Evolutionary conservation across 2,888 invertebrate genomes (phyloP), one percentile per base, ranked within the genome.

Genomic region (Sinentomon sp.): DNA sequence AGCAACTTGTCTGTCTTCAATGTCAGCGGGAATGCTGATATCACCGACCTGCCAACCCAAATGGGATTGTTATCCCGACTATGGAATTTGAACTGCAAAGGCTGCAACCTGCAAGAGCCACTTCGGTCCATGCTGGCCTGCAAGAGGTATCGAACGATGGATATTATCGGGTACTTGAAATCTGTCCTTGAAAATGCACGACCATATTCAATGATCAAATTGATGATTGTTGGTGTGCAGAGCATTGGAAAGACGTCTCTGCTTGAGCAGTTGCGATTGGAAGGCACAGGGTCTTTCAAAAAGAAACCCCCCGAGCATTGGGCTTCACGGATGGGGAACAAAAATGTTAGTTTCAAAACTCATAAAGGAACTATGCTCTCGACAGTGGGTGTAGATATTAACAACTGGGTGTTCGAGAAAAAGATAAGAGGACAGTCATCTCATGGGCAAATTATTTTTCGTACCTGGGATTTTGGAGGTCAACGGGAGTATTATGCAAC

Each of bases 401-500:
- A 83, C 27, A 77, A 83, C 42, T 87, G 92, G 78, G 62, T 75
- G 16, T 83, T 78, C 51, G 87, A 87, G 52, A 77, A 77, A 48
- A 69, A 76, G 49, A 60, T 69, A 6, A 60, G 48, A 37, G 39
- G 53, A 7, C 66, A 66, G 22, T 66, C 67, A 1, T 63, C 66
- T 2, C 66, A 69, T 46, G 78, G 77, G 0, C 73, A 85, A 0
- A 74, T 89, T 32, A 71, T 78, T 17, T 85, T 85, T 55, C 59
- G 89, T 33, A 94, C 94, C 0, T 97, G 94, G 94, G 97, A 97
- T 55, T 97, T 97, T 55, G 92, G 92, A 4, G 94, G 94, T 0
- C 94, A 92, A 57, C 71, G 74, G 49, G 94, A 97, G 49, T 92
- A 94, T 52, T 94, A 94, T 53, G 83, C 92, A 0, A 94, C 94